phyloP scores from a whole-genome alignment of 2,113 vertebrate genomes.

The Osmerus mordax region DNA sequence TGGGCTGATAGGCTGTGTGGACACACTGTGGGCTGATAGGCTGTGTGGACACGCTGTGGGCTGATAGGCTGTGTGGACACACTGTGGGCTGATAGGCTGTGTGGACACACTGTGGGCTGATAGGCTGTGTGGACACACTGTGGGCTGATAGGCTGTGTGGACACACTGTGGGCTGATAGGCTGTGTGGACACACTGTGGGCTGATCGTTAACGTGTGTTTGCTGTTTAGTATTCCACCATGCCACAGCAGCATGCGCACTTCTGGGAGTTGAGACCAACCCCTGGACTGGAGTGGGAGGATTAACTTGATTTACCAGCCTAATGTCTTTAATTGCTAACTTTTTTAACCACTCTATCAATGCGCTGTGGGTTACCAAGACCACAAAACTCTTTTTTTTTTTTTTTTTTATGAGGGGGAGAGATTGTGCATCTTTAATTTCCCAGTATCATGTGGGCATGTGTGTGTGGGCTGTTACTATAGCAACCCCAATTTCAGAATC shows the following conservation, averaged over 20 bases:
- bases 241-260: slow-evolving; percentile 34
- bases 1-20: not conserved
- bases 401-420: slow-evolving; percentile 24
- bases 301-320: slow-evolving; percentile 42
- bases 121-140: not conserved
- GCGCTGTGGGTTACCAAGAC: slow-evolving; percentile 44
- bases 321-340: slow-evolving; percentile 53
- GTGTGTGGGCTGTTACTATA: slow-evolving; percentile 70
- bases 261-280: slow-evolving; percentile 29
- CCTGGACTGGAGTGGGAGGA: slow-evolving; percentile 31
- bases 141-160: not conserved
- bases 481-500: slow-evolving; percentile 70
- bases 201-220: slow-evolving; percentile 26
- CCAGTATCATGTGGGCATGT: slow-evolving; percentile 62
- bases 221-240: slow-evolving; percentile 23
- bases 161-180: not conserved
- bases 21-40: not conserved
- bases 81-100: not conserved
- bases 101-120: not conserved
- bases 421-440: slow-evolving; percentile 54
- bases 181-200: not conserved
- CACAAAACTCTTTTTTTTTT: slow-evolving; percentile 26
- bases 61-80: not conserved
- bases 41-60: not conserved
- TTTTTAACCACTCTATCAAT: slow-evolving; percentile 29